These are phyloP conservation scores for Aphelocoma californica DNA, from an alignment of 2,797 vertebrate genomes.

Conservation along the genomic window DNA sequence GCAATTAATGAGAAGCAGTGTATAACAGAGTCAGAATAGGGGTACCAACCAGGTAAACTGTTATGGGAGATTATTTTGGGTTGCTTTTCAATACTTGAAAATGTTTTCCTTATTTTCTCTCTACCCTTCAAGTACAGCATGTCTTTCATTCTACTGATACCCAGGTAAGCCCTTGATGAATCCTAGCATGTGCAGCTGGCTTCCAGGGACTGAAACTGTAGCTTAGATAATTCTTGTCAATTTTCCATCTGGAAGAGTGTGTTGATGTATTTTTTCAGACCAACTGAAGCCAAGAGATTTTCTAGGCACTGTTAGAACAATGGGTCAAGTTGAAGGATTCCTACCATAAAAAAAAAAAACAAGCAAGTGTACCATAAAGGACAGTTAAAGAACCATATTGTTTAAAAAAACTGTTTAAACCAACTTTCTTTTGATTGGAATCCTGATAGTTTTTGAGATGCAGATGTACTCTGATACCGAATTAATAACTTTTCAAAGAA, in stretches of 20 bases:
- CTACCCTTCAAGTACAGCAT: not conserved
- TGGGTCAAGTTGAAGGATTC: not conserved
- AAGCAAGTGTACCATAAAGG: not conserved
- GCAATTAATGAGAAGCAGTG: not conserved
- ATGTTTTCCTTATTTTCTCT: not conserved
- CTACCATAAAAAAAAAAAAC: not conserved
- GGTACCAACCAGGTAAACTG: not conserved
- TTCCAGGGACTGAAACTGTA: not conserved
- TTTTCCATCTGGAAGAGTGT: not conserved
- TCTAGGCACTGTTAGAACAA: not conserved
- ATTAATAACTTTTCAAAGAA: not conserved
- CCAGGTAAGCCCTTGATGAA: not conserved
- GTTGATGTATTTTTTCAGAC: not conserved
- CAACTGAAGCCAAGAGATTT: not conserved
- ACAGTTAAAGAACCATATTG: not conserved
- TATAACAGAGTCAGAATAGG: not conserved
- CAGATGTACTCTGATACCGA: not conserved
- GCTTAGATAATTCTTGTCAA: not conserved
- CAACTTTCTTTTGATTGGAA: not conserved
- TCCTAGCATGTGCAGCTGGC: not conserved
- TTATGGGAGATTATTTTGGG: not conserved
- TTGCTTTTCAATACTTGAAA: not conserved
- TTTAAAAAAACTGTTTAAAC: not conserved
- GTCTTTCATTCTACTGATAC: not conserved
- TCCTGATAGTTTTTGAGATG: not conserved